Evolutionary conservation across 2,888 invertebrate genomes (phyloP).

Genomic region (Nomada hirtipes): DNA sequence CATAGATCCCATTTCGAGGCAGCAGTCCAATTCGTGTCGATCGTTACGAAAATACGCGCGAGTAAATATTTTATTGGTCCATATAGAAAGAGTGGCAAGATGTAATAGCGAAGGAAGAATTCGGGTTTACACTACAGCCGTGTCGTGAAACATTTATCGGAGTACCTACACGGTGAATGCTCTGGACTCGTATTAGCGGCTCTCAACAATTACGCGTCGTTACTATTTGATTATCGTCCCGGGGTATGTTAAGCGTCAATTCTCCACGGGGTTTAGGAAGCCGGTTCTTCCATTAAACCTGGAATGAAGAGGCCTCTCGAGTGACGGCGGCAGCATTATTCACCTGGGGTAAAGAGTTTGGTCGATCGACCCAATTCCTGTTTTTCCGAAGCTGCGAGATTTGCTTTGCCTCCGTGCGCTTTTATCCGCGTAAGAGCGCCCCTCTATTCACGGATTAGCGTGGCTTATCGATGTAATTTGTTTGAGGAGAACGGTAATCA

Average conservation of each 20-base stretch:
- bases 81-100: constrained; percentile 30
- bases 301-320: constrained; percentile 52
- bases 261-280: constrained; percentile 19
- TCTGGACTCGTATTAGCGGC: constrained; percentile 37
- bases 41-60: constrained; percentile 1
- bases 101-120: background rate
- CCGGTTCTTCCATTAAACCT: constrained; percentile 46
- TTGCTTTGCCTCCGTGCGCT: constrained; percentile 44
- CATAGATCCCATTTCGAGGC: no score
- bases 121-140: constrained; percentile 29
- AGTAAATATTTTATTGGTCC: constrained; percentile 44
- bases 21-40: background rate
- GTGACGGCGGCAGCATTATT: constrained; percentile 43
- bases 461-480: constrained; percentile 60
- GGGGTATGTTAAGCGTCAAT: constrained; percentile 38
- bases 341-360: constrained; percentile 55
- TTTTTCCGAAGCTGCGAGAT: constrained; percentile 47
- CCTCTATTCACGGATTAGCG: constrained; percentile 57
- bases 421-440: constrained; percentile 47
- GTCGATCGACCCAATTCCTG: constrained; percentile 62
- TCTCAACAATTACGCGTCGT: constrained; percentile 59
- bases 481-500: constrained; percentile 56
- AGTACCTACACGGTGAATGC: constrained; percentile 15
- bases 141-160: constrained; percentile 48
- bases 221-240: constrained; percentile 64